Base-by-base conservation (phyloP, 2,888 invertebrate genomes). In the Sarcophaga variegata region DNA sequence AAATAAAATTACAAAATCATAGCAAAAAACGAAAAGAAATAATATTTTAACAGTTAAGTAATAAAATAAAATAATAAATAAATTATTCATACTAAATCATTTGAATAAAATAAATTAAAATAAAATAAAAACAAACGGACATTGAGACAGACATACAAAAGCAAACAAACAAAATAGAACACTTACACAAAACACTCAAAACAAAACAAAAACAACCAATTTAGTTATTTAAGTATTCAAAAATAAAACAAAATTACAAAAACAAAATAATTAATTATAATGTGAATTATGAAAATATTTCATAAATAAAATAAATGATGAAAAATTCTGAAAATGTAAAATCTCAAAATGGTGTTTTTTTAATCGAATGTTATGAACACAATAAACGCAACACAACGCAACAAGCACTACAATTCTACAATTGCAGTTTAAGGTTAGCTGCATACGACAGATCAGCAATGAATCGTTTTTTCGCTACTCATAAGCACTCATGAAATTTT, bases 261-360 rank as follows among this genome's bases (percentile, higher is more conserved):
- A 74, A 22, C 74, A 22, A 80, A 72, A 84, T 47, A 74, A 63
- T 37, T 78, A 87, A 81, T 74, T 74, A 85, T 78, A 85, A 84
- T 82, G 74, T 22, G 72, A 80, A 81, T 81, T 82, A 78, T 82
- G 76, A 86, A 85, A 81, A 82, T 80, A 75, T 78, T 75, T 71
- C 74, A 85, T 80, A 69, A 83, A 88, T 88, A 87, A 87, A 89
- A 86, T 84, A 81, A 88, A 37, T 37, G 37, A 37, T 37, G 37
- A 83, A 83, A 89, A 88, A 87, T 87, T 85, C 85, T 87, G 87
- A 88, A 87, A 88, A 88, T 89, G 84, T 89, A 88, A 71, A 81
- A 66, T 78, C 79, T 66, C 54, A 88, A 88, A 67, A 78, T 79
- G 62, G 77, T 76, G 75, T 86, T 59, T 69, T 27, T 70, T 6